Base-by-base conservation (phyloP, 2,797 vertebrate genomes). In the Xenentodon cancila region DNA sequence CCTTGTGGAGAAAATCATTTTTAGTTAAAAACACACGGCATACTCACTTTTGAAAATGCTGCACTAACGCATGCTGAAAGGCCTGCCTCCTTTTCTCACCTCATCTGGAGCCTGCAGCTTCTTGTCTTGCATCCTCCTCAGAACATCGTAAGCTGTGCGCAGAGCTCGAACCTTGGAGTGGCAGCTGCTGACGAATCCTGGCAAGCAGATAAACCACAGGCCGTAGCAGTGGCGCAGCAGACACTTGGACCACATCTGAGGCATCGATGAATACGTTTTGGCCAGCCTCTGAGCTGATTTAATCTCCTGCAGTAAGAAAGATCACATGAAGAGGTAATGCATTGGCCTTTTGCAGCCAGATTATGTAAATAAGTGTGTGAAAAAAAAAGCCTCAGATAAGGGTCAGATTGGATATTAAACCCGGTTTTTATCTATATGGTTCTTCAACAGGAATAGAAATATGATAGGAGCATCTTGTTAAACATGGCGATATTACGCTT, bases 211-310 rank as follows among this genome's bases (percentile, higher is more conserved):
- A 84, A 99, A 99, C 98, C 98, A 99, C 20, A 99, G 92, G 27
- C 98, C 97, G 0, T 97, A 98, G 77, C 98, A 99, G 86, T 98
- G 97, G 13, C 96, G 93, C 54, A 99, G 86, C 20, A 99, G 92
- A 89, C 98, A 99, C 84, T 95, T 94, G 77, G 98, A 99, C 98
- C 98, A 99, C 97, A 99, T 96, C 84, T 99, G 96, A 58, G 98
- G 98, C 81, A 99, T 93, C 32, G 97, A 96, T 1, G 97, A 97
- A 65, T 97, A 95, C 40, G 94, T 95, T 89, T 96, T 98, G 16
- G 98, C 97, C 84, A 98, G 96, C 86, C 94, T 96, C 88, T 99
- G 97, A 16, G 98, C 95, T 37, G 94, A 96, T 86, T 94, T 96
- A 57, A 99, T 98, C 93, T 99, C 97, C 98, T 99, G 88, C 9